Evolutionary conservation across 2,888 invertebrate species (phyloP), one percentile per base, ranked within the genome.

Genomic region (Aleiodes testaceus): DNA sequence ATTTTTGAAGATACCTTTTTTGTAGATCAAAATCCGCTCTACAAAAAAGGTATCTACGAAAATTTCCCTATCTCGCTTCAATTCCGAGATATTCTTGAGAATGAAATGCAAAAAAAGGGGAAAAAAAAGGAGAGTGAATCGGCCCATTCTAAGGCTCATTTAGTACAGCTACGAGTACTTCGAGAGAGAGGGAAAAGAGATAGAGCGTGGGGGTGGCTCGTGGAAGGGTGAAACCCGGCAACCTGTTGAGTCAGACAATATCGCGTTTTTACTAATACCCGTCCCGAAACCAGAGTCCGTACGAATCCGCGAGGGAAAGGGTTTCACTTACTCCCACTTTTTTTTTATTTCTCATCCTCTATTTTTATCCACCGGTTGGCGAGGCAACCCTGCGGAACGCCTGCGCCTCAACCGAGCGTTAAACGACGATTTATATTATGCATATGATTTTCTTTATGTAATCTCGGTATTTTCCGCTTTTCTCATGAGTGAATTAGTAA

Each of bases 171-270:
- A 68, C 64, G 70, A 30, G 16, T 55, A 42, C 36, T 18, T 18
- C 42, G 3, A 20, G 36, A 36, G 59, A 26, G 26, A 14, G 30
- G 61, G 65, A 26, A 26, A 26, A 26, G 1, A 26, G 26, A 7
- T 59, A 49, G 20, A 26, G 52, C 49, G 45, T 42, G 66, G 16
- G 47, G 50, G 20, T 55, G 55, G 55, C 36, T 26, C 47, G 69
- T 63, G 69, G 74, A 75, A 74, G 75, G 73, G 76, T 71, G 69
- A 72, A 75, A 75, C 75, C 73, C 78, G 78, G 79, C 85, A 86
- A 85, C 85, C 85, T 85, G 85, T 85, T 86, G 85, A 85, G 83
- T 81, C 84, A 81, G 83, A 84, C 85, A 85, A 85, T 86, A 85
- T 86, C 84, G 82, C 85, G 84, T 86, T 85, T 85, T 85, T 86